Evolutionary conservation across 2,113 vertebrate genomes (phyloP).

Genomic region (Engystomops pustulosus): DNA sequence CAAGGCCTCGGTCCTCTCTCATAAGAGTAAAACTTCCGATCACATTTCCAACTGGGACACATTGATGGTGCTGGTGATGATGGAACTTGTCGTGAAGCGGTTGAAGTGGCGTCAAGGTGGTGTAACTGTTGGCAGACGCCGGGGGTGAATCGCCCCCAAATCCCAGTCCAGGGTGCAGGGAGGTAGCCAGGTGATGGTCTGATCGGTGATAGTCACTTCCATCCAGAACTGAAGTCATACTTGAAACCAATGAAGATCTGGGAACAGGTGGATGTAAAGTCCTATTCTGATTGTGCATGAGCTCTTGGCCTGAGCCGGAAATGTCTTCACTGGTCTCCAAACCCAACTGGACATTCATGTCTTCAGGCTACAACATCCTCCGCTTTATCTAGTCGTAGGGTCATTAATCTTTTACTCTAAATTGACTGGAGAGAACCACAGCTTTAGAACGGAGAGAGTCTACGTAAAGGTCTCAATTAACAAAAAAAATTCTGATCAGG

Average conservation of each 20-base stretch:
- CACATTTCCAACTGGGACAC: constrained; percentile 81
- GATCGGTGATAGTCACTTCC: constrained; percentile 74
- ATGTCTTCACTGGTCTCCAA: constrained; percentile 75
- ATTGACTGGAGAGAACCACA: constrained; percentile 57
- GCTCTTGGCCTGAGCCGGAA: constrained; percentile 79
- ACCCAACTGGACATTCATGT: constrained; percentile 62
- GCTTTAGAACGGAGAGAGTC: constrained; percentile 7
- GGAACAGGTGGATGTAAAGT: constrained; percentile 79
- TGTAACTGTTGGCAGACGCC: constrained; percentile 77
- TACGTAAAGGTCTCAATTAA: neutral
- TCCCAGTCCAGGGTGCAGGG: constrained; percentile 78
- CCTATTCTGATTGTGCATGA: constrained; percentile 76
- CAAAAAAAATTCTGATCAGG: constrained; percentile 1
- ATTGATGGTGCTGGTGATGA: constrained; percentile 75
- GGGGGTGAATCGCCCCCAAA: constrained; percentile 80
- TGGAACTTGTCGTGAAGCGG: constrained; percentile 82
- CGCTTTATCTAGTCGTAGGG: neutral
- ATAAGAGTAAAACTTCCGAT: constrained; percentile 84
- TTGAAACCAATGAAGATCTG: constrained; percentile 75
- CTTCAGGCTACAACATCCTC: constrained; percentile 55
- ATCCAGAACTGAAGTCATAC: constrained; percentile 70
- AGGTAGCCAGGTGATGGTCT: constrained; percentile 72
- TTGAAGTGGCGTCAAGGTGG: constrained; percentile 80
- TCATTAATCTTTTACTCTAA: constrained; percentile 55
- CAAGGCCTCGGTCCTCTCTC: constrained; percentile 78